These are phyloP conservation scores for Anser brachyrhynchus DNA, from an alignment of 2,113 vertebrate species.

Conservation along the genomic window DNA sequence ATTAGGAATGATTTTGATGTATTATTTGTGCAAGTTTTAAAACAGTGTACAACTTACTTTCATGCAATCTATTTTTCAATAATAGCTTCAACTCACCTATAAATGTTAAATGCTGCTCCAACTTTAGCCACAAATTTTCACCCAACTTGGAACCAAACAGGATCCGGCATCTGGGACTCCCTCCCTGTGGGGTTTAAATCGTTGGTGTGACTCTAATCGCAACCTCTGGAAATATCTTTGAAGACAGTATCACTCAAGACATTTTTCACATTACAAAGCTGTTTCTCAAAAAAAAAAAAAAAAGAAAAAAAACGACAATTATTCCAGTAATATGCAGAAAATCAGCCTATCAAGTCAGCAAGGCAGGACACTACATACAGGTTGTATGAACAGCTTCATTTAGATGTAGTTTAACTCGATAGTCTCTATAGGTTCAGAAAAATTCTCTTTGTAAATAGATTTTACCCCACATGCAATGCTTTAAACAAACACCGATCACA, in stretches of 20 bases:
- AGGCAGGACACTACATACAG: not conserved
- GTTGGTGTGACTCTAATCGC: slow-evolving; percentile 3
- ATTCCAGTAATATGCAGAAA: not conserved
- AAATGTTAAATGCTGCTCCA: not conserved
- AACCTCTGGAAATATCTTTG: slow-evolving; percentile 22
- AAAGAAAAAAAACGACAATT: not conserved
- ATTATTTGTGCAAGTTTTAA: not conserved
- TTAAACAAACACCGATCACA: slow-evolving; percentile 33
- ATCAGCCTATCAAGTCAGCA: slow-evolving; percentile 14
- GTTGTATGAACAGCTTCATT: slow-evolving; percentile 27
- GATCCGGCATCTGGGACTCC: not conserved
- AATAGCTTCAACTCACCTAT: not conserved
- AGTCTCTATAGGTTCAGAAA: slow-evolving; percentile 30
- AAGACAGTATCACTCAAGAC: slow-evolving; percentile 33
- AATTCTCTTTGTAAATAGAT: slow-evolving; percentile 33
- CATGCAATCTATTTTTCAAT: not conserved
- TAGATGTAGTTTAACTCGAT: slow-evolving; percentile 31
- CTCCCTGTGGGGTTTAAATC: not conserved
- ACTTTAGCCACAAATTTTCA: not conserved
- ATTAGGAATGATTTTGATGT: not conserved
- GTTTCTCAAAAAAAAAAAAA: slow-evolving; percentile 17
- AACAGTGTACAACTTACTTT: not conserved
- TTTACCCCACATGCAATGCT: slow-evolving; percentile 1
- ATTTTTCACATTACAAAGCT: slow-evolving; percentile 24
- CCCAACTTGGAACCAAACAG: not conserved